Percentiles rank a stretch among this genome's conserved stretches.
These are phyloP conservation scores for Malacosoma neustria DNA, from an alignment of 2,888 invertebrate genomes.

Conservation along the genomic window DNA sequence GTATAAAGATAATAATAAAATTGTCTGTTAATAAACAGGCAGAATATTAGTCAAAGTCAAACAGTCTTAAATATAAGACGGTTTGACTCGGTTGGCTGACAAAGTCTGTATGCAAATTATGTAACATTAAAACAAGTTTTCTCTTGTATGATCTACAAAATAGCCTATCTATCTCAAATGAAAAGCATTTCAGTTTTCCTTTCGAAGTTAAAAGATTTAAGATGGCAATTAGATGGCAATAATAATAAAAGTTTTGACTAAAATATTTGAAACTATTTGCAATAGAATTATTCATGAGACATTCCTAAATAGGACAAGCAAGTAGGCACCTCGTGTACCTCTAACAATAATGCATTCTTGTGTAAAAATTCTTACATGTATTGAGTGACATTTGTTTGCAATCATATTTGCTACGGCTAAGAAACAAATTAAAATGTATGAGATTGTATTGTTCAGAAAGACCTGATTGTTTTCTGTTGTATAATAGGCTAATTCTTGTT, in stretches of 20 bases:
- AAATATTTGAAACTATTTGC: not conserved
- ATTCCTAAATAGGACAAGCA: not conserved
- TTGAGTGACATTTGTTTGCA: conserved; percentile 22
- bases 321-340: not conserved
- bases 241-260: not conserved
- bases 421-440: conserved; percentile 45
- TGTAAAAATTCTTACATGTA: conserved; percentile 8
- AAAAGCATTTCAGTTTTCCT: no score
- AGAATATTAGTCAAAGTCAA: no score
- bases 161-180: no score
- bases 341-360: not conserved
- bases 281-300: not conserved
- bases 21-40: no score
- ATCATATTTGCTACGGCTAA: conserved; percentile 32
- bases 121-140: no score
- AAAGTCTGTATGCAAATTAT: no score
- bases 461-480: conserved; percentile 30
- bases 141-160: no score
- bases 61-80: no score
- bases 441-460: conserved; percentile 37
- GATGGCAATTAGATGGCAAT: not conserved
- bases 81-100: no score
- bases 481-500: conserved; percentile 18
- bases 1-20: no score
- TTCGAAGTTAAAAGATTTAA: no score